Evolutionary conservation across 1,140 invertebrate species (phyloP), one percentile per base, ranked within the genome.

Genomic region (Adoxophyes honmai): DNA sequence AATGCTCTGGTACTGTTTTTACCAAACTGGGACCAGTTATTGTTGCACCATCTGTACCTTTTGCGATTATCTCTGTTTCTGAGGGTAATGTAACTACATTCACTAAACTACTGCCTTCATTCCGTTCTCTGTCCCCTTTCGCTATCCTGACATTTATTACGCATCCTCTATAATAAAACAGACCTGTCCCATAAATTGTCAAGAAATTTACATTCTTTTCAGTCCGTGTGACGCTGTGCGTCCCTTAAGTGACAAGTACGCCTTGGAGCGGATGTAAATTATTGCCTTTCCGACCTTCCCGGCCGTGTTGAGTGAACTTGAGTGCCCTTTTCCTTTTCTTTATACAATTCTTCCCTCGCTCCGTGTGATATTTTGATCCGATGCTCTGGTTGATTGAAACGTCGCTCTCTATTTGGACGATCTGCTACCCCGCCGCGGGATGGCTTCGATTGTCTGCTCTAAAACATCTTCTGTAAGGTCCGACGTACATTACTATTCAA

Each of bases 261-360:
- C 6, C 42, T 48, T 18, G 18, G 4, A 9, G 7, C 36, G 21
- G 42, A 48, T 48, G 42, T 48, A 33, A 48, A 48, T 48, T 48
- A 48, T 48, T 48, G 39, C 39, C 42, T 18, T 48, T n/a, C 42
- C 21, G 42, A 33, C 42, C 42, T 48, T 48, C 18, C 39, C 8
- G 42, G n/a, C 18, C 16, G 21, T 28, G 21, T 28, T 28, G 21
- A 28, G 21, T 28, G 21, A 28, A 28, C 21, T 28, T 48, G 42
- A 48, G 42, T 48, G 42, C 16, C 21, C 42, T 9, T 48, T 48
- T 48, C 42, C 21, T 48, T 48, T 33, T 48, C 7, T 18, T 28
- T 33, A 21, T 48, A 13, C 16, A 18, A 18, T 33, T 13, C 13
- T 10, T 42, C 18, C 42, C 10, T 28, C 21, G 2, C 2, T 28